phyloP scores from a whole-genome alignment of 1,140 invertebrate genomes.

The Papilio polyxenes region DNA sequence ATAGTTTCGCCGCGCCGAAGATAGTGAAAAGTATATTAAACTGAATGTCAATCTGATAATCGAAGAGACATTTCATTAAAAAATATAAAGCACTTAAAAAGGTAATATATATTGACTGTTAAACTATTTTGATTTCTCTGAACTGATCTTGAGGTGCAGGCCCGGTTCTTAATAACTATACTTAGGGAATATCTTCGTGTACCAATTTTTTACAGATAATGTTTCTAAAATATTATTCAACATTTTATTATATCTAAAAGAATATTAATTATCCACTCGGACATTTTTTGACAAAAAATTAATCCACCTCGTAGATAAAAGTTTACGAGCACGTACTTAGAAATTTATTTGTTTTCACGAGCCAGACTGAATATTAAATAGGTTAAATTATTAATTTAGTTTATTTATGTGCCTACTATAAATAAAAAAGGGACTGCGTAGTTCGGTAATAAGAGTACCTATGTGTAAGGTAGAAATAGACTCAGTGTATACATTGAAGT shows the following conservation, averaged over 20 bases:
- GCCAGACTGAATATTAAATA: slow-evolving; percentile 18
- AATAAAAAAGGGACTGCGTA: not conserved
- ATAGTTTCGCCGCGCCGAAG: too few relatives aligned
- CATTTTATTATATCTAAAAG: not conserved
- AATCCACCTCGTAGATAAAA: slow-evolving; percentile 23
- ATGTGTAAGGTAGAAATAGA: not conserved
- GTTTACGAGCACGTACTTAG: slow-evolving; percentile 5
- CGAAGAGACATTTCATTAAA: too few relatives aligned
- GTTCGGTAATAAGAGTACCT: not conserved
- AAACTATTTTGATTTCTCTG: too few relatives aligned
- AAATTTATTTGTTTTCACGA: slow-evolving; percentile 22
- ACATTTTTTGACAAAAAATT: not conserved
- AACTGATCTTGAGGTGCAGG: too few relatives aligned
- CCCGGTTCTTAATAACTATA: too few relatives aligned
- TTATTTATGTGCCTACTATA: not conserved
- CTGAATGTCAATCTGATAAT: too few relatives aligned
- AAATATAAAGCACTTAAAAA: too few relatives aligned
- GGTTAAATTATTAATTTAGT: not conserved
- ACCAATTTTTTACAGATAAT: too few relatives aligned
- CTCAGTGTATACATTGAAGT: too few relatives aligned
- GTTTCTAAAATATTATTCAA: not conserved
- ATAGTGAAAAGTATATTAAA: too few relatives aligned
- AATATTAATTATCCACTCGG: not conserved
- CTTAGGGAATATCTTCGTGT: too few relatives aligned
- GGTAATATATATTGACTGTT: too few relatives aligned